A percentile compares a stretch with the other conserved stretches of the same genome.
These are phyloP conservation scores for Gibbula magus DNA, from an alignment of 2,888 invertebrate species.

Conservation along the genomic window DNA sequence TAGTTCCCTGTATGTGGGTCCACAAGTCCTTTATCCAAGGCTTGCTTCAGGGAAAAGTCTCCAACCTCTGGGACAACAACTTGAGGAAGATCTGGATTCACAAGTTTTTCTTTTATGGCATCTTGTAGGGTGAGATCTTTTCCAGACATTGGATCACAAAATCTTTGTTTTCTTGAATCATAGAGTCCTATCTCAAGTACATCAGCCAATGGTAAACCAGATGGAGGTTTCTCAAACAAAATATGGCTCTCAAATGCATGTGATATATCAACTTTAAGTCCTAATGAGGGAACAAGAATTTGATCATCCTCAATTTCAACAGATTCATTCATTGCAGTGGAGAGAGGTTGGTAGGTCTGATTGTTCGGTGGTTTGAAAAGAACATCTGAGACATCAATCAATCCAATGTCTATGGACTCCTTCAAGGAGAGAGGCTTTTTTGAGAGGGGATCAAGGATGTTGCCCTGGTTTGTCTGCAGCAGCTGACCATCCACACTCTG, in stretches of 20 bases:
- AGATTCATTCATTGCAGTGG: slow-evolving; percentile 56
- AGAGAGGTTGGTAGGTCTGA: slow-evolving; percentile 51
- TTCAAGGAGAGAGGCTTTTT: slow-evolving; percentile 54
- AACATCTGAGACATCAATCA: slow-evolving; percentile 57
- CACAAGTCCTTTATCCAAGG: slow-evolving; percentile 90
- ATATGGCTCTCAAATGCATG: slow-evolving; percentile 41
- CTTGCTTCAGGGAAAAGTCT: slow-evolving; percentile 84
- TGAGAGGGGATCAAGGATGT: slow-evolving; percentile 61
- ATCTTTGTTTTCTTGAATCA: slow-evolving; percentile 25
- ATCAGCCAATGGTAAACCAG: slow-evolving; percentile 45
- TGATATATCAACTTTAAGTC: slow-evolving; percentile 38
- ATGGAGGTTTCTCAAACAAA: slow-evolving; percentile 44
- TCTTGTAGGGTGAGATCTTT: slow-evolving; percentile 56
- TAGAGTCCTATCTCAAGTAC: slow-evolving; percentile 33
- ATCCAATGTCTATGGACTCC: slow-evolving; percentile 63
- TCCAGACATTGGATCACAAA: slow-evolving; percentile 50
- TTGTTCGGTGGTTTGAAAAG: slow-evolving; percentile 57
- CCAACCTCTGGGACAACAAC: slow-evolving; percentile 55
- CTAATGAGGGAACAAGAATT: slow-evolving; percentile 44
- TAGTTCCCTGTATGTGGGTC: slow-evolving; percentile 27
- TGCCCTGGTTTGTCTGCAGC: slow-evolving; percentile 48
- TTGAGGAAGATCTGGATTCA: slow-evolving; percentile 49
- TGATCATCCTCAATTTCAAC: slow-evolving; percentile 53
- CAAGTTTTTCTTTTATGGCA: slow-evolving; percentile 54
- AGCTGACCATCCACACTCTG: slow-evolving; percentile 50